Evolutionary conservation across 2,888 invertebrate species (phyloP), one percentile per base, ranked within the genome.

Genomic region (Drosophila anomelani): DNA sequence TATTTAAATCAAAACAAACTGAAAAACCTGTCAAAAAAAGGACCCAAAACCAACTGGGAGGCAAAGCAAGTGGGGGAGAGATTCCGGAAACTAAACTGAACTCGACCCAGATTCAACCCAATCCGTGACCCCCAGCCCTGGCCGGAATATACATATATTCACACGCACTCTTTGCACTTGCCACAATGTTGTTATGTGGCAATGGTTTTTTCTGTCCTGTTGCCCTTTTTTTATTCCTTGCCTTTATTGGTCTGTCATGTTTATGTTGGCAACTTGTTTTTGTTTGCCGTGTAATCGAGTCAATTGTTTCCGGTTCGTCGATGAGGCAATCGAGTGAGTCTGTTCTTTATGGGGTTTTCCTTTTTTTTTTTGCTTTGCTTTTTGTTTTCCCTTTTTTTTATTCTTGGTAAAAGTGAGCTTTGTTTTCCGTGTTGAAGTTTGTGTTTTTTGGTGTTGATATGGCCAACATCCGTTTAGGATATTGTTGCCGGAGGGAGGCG

Each of bases 241-340:
- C 67, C 79, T 85, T 80, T 81, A 83, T 85, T 85, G 82, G 66
- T 74, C 71, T 70, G 79, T 75, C 77, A 77, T 86, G 87, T 82
- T 85, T 85, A 76, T 83, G 71, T 83, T 83, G 81, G 77, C 86
- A 85, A 73, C 67, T 81, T 85, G 85, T 74, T 78, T 62, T 63
- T 63, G 54, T 70, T 75, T 62, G 70, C 77, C 75, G 51, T 81
- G 84, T 85, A 85, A 85, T 86, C 88, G 85, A 85, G 85, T 88
- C 85, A 85, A 85, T 85, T 85, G 85, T 85, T 85, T 85, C 86
- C 85, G 86, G 78, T 86, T 73, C 82, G 75, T 66, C 80, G 86
- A 88, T 83, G 86, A 76, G 82, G 86, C 85, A 85, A 85, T 85
- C 86, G 85, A 85, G 77, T 85, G 88, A 80, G 78, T 85, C 81